phyloP scores from a whole-genome alignment of 2,113 vertebrate genomes.

The Gymnocephalus cernua region DNA sequence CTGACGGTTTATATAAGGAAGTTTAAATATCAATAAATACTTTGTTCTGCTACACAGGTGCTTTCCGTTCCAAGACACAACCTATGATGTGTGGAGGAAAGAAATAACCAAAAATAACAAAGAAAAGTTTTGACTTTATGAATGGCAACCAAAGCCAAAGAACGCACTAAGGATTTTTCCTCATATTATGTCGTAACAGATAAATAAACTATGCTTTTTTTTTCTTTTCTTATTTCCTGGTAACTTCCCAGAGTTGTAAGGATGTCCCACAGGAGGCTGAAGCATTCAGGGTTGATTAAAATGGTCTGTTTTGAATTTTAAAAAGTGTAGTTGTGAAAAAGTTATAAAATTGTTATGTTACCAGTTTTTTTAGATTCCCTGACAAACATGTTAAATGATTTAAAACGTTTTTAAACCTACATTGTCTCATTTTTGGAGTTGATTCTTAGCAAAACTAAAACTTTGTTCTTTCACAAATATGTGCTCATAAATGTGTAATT shows the following conservation, averaged over 20 bases:
- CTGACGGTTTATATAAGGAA: constrained; percentile 74
- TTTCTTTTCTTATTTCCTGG: not conserved
- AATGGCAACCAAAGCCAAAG: constrained; percentile 5
- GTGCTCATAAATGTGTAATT: no score
- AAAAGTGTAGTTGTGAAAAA: not conserved
- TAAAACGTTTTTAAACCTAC: no score
- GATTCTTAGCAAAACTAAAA: no score
- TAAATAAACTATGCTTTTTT: not conserved
- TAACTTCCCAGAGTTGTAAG: not conserved
- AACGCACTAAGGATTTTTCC: not conserved
- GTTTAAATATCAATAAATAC: constrained; percentile 77
- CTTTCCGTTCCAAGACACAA: constrained; percentile 47
- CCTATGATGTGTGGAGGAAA: constrained; percentile 32
- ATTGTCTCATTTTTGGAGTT: no score
- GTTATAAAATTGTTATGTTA: not conserved
- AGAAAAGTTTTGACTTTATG: constrained; percentile 11
- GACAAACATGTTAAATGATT: not conserved
- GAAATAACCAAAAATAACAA: constrained; percentile 34
- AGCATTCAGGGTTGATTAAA: not conserved
- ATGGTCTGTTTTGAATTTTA: not conserved
- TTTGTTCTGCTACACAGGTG: constrained; percentile 64
- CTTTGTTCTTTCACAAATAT: no score
- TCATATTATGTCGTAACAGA: not conserved
- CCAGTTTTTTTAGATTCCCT: not conserved
- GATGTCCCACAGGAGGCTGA: not conserved